phyloP scores from a whole-genome alignment of 2,113 vertebrate genomes.

The Caranx ignobilis region DNA sequence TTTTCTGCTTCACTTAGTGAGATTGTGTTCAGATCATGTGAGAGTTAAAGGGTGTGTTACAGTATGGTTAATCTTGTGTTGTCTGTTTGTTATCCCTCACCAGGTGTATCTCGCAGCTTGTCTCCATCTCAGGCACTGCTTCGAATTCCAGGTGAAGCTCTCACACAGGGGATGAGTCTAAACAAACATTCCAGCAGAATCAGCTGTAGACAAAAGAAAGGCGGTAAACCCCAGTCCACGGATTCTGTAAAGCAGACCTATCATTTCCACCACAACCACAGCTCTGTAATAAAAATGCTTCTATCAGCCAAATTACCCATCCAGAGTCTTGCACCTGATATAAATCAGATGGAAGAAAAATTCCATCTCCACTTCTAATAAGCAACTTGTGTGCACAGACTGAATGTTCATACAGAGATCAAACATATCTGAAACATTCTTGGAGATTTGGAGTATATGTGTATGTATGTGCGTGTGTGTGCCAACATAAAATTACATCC shows the following conservation, averaged over 20 bases:
- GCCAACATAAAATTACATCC: constrained; percentile 77
- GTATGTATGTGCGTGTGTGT: constrained; percentile 47
- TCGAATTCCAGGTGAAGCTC: constrained; percentile 69
- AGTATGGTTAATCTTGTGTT: constrained; percentile 10
- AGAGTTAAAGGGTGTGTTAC: constrained; percentile 5
- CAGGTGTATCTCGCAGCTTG: constrained; percentile 60
- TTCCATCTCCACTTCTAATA: constrained; percentile 78
- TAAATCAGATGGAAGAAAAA: constrained; percentile 82
- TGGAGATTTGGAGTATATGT: constrained; percentile 46
- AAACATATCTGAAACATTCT: constrained; percentile 80
- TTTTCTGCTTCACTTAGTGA: background rate
- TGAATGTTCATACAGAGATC: constrained; percentile 68
- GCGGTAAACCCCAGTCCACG: constrained; percentile 67
- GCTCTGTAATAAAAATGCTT: constrained; percentile 83
- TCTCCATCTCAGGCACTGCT: constrained; percentile 46
- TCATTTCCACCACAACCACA: constrained; percentile 75
- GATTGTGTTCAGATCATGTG: background rate
- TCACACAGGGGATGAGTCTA: constrained; percentile 49
- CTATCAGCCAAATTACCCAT: constrained; percentile 77
- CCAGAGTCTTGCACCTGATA: constrained; percentile 76
- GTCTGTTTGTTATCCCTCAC: constrained; percentile 50
- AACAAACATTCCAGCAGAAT: constrained; percentile 78
- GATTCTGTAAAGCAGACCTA: constrained; percentile 70
- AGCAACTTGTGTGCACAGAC: constrained; percentile 69
- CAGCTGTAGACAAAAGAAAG: constrained; percentile 68